These are phyloP conservation scores for Urechis unicinctus DNA, from an alignment of 2,888 invertebrate genomes.

Conservation along the genomic window DNA sequence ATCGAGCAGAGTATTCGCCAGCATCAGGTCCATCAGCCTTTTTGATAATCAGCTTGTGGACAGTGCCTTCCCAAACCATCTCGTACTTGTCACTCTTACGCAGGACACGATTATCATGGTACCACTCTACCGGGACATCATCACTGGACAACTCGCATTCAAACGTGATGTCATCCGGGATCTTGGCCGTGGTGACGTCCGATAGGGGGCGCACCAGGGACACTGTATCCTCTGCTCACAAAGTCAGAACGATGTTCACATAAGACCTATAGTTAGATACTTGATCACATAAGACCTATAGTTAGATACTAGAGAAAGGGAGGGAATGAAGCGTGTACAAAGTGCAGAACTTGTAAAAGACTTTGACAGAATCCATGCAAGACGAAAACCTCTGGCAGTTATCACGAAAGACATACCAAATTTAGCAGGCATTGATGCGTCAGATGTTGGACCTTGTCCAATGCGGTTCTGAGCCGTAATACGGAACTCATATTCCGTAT, in stretches of 20 bases:
- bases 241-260: not conserved
- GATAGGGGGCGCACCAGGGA: slow-evolving; percentile 16
- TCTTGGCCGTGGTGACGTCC: slow-evolving; percentile 19
- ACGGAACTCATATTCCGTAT: slow-evolving; percentile 28
- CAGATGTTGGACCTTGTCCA: slow-evolving; percentile 61
- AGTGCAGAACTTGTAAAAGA: not conserved
- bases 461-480: slow-evolving; percentile 30
- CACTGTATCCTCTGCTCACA: slow-evolving; percentile 18
- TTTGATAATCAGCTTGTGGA: slow-evolving; percentile 20
- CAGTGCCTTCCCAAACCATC: slow-evolving; percentile 12
- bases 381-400: no score
- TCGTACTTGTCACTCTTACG: slow-evolving; percentile 22
- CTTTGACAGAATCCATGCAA: not conserved
- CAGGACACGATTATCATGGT: slow-evolving; percentile 44
- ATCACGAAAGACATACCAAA: slow-evolving; percentile 19
- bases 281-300: not conserved
- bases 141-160: slow-evolving; percentile 54
- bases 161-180: slow-evolving; percentile 55
- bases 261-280: not conserved
- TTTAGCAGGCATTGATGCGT: slow-evolving; percentile 19
- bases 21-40: slow-evolving; percentile 24
- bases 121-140: slow-evolving; percentile 57
- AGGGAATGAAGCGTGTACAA: not conserved
- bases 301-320: not conserved
- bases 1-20: slow-evolving; percentile 20